These are phyloP conservation scores for Drosophila subpulchrella DNA, from an alignment of 1,140 invertebrate genomes.

Conservation along the genomic window DNA sequence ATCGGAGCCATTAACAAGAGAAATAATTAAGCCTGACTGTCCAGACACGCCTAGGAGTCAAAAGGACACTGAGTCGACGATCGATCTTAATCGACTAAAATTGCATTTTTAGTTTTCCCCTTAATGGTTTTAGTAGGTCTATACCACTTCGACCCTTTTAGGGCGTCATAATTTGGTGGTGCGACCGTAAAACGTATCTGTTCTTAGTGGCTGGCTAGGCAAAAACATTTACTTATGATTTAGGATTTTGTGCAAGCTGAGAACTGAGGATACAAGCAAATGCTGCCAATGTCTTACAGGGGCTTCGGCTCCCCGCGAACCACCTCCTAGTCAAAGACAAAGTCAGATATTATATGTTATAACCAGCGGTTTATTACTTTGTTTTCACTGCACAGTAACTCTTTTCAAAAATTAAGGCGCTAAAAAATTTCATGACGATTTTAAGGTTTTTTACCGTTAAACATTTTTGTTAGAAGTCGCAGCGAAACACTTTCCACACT, in stretches of 20 bases:
- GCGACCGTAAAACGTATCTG: conserved; percentile 26
- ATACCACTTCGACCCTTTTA: conserved; percentile 4
- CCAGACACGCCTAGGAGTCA: background rate
- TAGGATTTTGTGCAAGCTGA: conserved; percentile 13
- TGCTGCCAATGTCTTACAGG: background rate
- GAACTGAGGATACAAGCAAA: conserved; percentile 3
- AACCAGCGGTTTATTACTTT: conserved; percentile 10
- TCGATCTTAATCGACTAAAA: conserved; percentile 53
- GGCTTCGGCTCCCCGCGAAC: conserved; percentile 7
- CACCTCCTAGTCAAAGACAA: conserved; percentile 28
- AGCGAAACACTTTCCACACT: no score
- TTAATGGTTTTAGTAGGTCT: conserved; percentile 12
- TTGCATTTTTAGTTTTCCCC: conserved; percentile 43
- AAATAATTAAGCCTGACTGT: conserved; percentile 37
- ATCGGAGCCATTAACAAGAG: conserved; percentile 11
- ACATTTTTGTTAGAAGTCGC: no score
- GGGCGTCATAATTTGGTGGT: background rate
- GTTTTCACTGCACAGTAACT: background rate
- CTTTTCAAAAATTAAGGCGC: background rate
- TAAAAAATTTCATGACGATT: background rate
- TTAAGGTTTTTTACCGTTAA: no score
- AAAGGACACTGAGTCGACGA: background rate
- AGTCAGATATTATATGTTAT: conserved; percentile 58
- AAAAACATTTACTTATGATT: conserved; percentile 61
- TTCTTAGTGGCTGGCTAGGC: conserved; percentile 8